Percentiles rank a stretch among this genome's conserved stretches.
Conservation (phyloP, 2,888 invertebrate genomes). For the Julus scandinavius region DNA sequence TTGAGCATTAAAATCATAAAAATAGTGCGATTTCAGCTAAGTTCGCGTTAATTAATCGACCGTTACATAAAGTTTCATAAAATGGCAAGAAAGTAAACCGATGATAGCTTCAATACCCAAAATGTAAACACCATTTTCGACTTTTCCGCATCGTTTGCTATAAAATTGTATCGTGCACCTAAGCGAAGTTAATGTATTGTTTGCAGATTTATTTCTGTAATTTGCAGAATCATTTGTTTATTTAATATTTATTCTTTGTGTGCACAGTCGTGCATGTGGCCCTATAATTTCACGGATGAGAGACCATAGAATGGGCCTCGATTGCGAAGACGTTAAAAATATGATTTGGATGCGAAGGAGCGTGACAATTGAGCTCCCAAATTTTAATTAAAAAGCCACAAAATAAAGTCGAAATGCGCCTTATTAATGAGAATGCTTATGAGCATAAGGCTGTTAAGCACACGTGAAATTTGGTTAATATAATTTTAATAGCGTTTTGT, state of each 20-base stretch:
- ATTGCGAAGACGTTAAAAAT: not conserved
- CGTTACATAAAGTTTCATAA: slow-evolving; percentile 2
- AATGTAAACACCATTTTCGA: slow-evolving; percentile 33
- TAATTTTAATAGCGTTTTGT: not conserved
- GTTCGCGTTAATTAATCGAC: slow-evolving; percentile 2
- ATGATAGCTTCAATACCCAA: slow-evolving; percentile 1
- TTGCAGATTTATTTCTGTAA: slow-evolving; percentile 33
- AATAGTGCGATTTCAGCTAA: not conserved
- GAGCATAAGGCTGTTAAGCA: not conserved
- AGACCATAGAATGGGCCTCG: not conserved
- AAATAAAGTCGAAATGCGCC: not conserved
- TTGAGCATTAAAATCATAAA: not conserved
- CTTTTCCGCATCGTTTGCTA: slow-evolving; percentile 33
- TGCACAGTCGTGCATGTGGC: not conserved
- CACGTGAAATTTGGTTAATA: not conserved
- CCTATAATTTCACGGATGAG: slow-evolving; percentile 8
- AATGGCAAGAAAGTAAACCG: not conserved
- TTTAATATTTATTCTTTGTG: slow-evolving; percentile 7
- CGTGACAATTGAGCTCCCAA: slow-evolving; percentile 26
- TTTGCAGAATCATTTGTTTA: slow-evolving; percentile 25
- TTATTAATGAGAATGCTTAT: not conserved
- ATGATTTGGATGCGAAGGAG: slow-evolving; percentile 1
- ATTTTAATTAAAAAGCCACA: slow-evolving; percentile 33
- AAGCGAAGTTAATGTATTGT: slow-evolving; percentile 33
- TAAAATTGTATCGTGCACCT: not conserved